These are phyloP conservation scores for Falcaria lacertinaria DNA, from an alignment of 2,888 invertebrate species.

Conservation along the genomic window DNA sequence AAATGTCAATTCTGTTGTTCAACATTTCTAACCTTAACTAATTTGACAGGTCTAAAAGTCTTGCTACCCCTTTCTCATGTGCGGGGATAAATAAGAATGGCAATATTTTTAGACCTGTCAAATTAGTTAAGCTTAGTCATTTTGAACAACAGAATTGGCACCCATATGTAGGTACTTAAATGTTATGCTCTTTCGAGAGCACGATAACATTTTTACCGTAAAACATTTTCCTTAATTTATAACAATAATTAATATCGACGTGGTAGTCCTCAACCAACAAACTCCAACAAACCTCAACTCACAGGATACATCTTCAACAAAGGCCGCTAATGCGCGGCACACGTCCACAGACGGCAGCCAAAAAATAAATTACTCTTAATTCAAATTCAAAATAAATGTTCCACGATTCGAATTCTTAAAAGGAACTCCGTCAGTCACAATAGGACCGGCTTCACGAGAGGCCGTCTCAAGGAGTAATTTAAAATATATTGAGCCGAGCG, in stretches of 20 bases:
- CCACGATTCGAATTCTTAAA: slow-evolving; percentile 51
- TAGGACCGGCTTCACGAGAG: slow-evolving; percentile 51
- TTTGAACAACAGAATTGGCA: too few relatives aligned
- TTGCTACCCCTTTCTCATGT: too few relatives aligned
- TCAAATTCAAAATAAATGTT: slow-evolving; percentile 58
- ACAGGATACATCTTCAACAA: slow-evolving; percentile 57
- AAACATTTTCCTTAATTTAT: neutral
- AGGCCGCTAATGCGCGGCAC: slow-evolving; percentile 73
- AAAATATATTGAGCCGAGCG: slow-evolving; percentile 71
- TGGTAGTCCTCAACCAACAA: slow-evolving; percentile 47
- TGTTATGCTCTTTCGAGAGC: too few relatives aligned
- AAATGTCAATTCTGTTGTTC: too few relatives aligned
- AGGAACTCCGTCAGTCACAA: slow-evolving; percentile 66
- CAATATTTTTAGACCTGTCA: too few relatives aligned
- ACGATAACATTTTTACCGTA: too few relatives aligned
- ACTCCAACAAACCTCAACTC: slow-evolving; percentile 23
- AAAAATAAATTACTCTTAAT: slow-evolving; percentile 75
- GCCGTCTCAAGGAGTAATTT: slow-evolving; percentile 66
- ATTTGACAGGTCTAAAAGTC: too few relatives aligned
- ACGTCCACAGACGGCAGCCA: slow-evolving; percentile 69
- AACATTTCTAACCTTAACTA: too few relatives aligned
- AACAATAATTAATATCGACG: slow-evolving; percentile 20
- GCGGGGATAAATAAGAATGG: too few relatives aligned
- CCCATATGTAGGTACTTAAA: too few relatives aligned
- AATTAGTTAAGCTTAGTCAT: too few relatives aligned